These are phyloP conservation scores for Euproctis similis DNA, from an alignment of 2,888 invertebrate genomes.

Conservation along the genomic window DNA sequence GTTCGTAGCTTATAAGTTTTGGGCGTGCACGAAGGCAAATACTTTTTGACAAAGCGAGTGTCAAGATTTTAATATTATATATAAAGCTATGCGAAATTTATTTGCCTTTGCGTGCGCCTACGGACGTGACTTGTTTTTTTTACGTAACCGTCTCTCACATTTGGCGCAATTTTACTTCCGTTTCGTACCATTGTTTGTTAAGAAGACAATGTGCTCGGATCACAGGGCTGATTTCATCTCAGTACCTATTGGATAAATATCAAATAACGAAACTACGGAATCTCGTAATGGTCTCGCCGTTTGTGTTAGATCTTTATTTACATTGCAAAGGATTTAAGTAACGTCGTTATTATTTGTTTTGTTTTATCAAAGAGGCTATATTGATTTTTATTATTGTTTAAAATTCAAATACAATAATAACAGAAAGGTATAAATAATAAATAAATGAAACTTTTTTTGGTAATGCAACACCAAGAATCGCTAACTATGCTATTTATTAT, in stretches of 20 bases:
- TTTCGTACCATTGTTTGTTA: conserved; percentile 17
- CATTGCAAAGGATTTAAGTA: not conserved
- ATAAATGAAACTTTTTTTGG: no score
- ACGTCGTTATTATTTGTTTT: no score
- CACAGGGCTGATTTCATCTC: conserved; percentile 17
- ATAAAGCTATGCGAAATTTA: conserved; percentile 29
- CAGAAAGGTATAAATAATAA: no score
- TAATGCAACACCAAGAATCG: no score
- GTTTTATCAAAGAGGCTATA: not conserved
- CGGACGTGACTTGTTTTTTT: conserved; percentile 28
- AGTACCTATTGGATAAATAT: conserved; percentile 10
- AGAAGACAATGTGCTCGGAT: conserved; percentile 19
- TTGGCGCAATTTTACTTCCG: conserved; percentile 21
- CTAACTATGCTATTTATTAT: no score
- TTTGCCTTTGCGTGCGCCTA: conserved; percentile 53
- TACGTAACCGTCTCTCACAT: conserved; percentile 21
- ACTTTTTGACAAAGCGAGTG: conserved; percentile 26
- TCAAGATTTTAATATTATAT: conserved; percentile 6
- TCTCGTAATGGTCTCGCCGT: not conserved
- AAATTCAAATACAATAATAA: no score
- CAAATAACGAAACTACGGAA: conserved; percentile 6
- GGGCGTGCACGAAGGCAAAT: conserved; percentile 58
- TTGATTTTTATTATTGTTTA: no score
- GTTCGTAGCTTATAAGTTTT: conserved; percentile 15
- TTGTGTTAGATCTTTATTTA: not conserved